Base-by-base conservation (phyloP, 2,113 vertebrate species). In the Struthio camelus region DNA sequence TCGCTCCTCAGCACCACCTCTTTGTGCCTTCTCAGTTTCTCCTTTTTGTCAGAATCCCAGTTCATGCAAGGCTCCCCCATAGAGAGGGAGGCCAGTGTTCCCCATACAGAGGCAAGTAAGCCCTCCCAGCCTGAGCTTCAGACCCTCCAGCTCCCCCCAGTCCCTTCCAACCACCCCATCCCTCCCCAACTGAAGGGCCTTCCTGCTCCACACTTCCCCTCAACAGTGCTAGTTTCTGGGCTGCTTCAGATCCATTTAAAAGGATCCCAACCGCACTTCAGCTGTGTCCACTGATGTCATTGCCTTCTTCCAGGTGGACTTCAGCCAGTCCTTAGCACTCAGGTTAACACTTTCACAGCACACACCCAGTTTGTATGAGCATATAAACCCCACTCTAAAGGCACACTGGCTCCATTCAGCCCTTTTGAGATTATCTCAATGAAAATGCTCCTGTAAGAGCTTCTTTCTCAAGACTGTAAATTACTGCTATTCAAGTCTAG, bases 391-490 rank as follows among this genome's bases (percentile, higher is more conserved):
- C 25, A 8, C 34, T 92, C 36, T 50, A 46, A 79, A 79, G 16
- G 34, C 69, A 89, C 56, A 46, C n/a, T 92, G 62, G 44, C 42
- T 89, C 54, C 54, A 67, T 87, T 96, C 78, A 94, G 73, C 17
- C 58, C 58, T 79, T 87, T 62, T 56, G 46, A 85, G 56, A 83
- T 20, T 28, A 80, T 34, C 44, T 75, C 71, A 85, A 10, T 23
- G 11, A 89, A 80, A 80, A 80, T 40, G 61, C 25, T 77, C 67
- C 46, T 23, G 3, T 30, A 84, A 93, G 46, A 85, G 71, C 23
- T 91, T 85, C 81, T 70, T 93, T 85, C 71, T 75, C 0, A 0
- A 56, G 84, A 77, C 54, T 77, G 27, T 67, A 97, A 91, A 89
- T 91, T 50, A 73, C 46, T 77, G 42, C 80, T 92, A 91, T 80